Evolutionary conservation across 2,113 vertebrate genomes (phyloP), one percentile per base, ranked within the genome.

Genomic region (Trematomus loennbergii): DNA sequence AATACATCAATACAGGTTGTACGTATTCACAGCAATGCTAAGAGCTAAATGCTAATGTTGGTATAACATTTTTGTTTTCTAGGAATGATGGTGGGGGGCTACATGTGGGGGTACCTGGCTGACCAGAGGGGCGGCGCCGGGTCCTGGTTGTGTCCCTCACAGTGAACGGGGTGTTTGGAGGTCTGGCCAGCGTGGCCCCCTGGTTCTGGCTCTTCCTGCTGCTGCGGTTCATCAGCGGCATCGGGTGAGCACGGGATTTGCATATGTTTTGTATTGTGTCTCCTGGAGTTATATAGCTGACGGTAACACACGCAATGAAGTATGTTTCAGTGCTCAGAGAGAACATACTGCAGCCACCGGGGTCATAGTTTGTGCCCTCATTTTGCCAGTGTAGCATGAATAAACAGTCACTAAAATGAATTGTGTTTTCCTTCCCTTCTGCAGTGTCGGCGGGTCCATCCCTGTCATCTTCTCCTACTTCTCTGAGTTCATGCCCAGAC

Each of bases 31-130:
- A 20, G 52, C 16, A 9, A 20, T 13, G 18, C 36, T 20, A 12
- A 2, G 12, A 48, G 20, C n/a, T 64, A 45, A 46, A 16, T 15
- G 15, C 63, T 17, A 10, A 29, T 20, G 20, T 18, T 7, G 17
- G 11, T 49, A 2, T 49, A 15, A 48, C 4, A 2, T 50, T 50
- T 17, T 29, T 74, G 48, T 18, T 63, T 62, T 22, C 3, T 40
- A 96, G 95, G 95, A 63, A 96, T 96, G 95, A 95, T 95, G 95
- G 75, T 95, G n/a, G 95, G 95, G 0, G 94, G 95, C 58, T 96
- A 94, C 75, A 9, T 93, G 67, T 96, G 95, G 95, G 95, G 95
- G 0, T 94, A 93, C 75, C 54, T 96, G 61, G 95, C 95, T 33
- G 95, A 96, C 90, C 87, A 62, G 76, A 92, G 75, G 75, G 95